Conservation (phyloP, 2,113 vertebrate species). For the Steatornis caripensis region DNA sequence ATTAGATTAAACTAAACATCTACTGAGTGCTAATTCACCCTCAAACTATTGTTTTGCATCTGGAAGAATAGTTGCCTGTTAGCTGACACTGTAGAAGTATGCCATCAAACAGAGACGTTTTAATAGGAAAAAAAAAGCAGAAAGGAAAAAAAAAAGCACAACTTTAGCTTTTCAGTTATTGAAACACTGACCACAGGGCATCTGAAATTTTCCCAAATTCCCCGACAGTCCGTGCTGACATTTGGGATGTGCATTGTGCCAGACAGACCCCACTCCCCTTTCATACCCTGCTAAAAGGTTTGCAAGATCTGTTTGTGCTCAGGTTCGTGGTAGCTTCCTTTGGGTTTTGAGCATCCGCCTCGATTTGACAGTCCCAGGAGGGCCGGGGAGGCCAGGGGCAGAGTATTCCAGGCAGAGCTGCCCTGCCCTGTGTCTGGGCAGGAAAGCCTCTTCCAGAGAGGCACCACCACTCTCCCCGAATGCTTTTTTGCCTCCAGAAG, state of each 20-base stretch:
- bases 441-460: background rate
- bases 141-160: background rate
- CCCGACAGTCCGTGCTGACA: background rate
- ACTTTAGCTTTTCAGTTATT: background rate
- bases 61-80: background rate
- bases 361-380: background rate
- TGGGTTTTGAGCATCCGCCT: background rate
- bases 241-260: background rate
- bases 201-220: background rate
- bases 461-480: no score
- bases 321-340: background rate
- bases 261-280: background rate
- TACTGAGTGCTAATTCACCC: background rate
- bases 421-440: background rate
- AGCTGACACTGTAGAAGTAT: background rate
- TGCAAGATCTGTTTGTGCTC: background rate
- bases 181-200: background rate
- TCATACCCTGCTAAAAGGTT: background rate
- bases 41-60: background rate
- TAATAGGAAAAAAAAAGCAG: background rate
- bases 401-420: background rate
- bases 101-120: background rate
- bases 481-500: background rate
- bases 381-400: rapidly evolving
- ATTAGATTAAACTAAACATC: background rate